Conservation (phyloP, 2,113 vertebrate genomes). For the Pluvianellus socialis region DNA sequence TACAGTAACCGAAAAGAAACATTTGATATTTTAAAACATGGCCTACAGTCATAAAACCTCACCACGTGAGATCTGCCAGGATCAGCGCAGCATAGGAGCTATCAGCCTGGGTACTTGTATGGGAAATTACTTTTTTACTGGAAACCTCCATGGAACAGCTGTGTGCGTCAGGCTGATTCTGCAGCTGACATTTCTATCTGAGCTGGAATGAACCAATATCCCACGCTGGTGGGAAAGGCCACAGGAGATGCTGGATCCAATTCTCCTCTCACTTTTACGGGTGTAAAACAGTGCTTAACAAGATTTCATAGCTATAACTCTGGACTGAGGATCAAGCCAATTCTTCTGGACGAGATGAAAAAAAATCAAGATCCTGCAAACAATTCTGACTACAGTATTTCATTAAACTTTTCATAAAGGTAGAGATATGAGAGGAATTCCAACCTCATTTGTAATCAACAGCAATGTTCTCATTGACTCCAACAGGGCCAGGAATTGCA, state of each 20-base stretch:
- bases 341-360: conserved; percentile 37
- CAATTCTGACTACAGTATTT: conserved; percentile 7
- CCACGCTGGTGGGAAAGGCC: conserved; percentile 52
- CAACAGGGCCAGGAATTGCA: conserved; percentile 39
- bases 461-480: conserved; percentile 42
- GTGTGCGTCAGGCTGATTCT: conserved; percentile 41
- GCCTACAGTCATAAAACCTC: conserved; percentile 34
- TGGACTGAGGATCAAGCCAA: not conserved
- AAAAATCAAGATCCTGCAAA: conserved; percentile 28
- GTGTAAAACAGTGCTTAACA: conserved; percentile 36
- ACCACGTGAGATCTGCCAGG: conserved; percentile 17
- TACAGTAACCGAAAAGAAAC: not conserved
- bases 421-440: conserved; percentile 24
- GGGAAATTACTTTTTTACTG: conserved; percentile 65
- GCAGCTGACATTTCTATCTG: conserved; percentile 66
- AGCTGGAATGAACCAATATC: conserved; percentile 64
- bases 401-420: conserved; percentile 54
- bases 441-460: conserved; percentile 60
- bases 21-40: conserved; percentile 49
- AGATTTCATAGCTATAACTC: conserved; percentile 19
- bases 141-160: conserved; percentile 56
- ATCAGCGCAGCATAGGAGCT: conserved; percentile 11
- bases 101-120: conserved; percentile 3
- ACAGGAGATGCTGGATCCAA: conserved; percentile 59
- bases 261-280: conserved; percentile 30